Percentiles rank a stretch among this genome's conserved stretches.
Conservation (phyloP, 2,888 invertebrate genomes). For the Leucania comma region DNA sequence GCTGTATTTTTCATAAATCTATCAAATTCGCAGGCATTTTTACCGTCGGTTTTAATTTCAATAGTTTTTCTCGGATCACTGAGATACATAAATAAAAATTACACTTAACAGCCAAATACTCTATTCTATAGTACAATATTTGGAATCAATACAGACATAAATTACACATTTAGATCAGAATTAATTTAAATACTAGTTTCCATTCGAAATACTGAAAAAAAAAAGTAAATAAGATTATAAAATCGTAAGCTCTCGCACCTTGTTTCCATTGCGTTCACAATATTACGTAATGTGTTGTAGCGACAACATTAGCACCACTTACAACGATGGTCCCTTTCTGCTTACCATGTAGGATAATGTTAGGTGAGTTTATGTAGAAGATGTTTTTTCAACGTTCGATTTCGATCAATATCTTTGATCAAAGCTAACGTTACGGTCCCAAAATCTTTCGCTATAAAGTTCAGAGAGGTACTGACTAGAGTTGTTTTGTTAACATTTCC, state of each 20-base stretch:
- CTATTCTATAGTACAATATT: slow-evolving; percentile 39
- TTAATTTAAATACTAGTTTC: slow-evolving; percentile 17
- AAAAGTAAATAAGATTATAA: slow-evolving; percentile 11
- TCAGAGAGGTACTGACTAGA: slow-evolving; percentile 7
- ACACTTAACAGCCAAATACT: slow-evolving; percentile 31
- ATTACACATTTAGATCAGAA: slow-evolving; percentile 38
- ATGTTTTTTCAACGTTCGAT: too few species aligned
- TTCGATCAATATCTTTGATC: not conserved
- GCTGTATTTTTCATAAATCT: not conserved
- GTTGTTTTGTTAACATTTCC: not conserved
- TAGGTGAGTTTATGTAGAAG: not conserved
- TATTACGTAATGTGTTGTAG: not conserved
- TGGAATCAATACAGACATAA: slow-evolving; percentile 42
- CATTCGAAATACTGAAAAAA: slow-evolving; percentile 42
- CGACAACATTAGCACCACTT: not conserved
- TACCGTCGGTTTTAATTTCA: not conserved
- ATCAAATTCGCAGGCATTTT: not conserved
- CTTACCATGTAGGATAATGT: not conserved
- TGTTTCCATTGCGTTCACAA: not conserved
- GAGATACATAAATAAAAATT: slow-evolving; percentile 39
- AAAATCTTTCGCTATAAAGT: not conserved
- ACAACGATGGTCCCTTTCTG: slow-evolving; percentile 15
- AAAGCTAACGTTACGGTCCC: not conserved
- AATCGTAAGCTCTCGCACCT: slow-evolving; percentile 9
- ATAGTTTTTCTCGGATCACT: slow-evolving; percentile 19